phyloP scores from a whole-genome alignment of 2,113 vertebrate genomes.

The Ibidorhyncha struthersii region DNA sequence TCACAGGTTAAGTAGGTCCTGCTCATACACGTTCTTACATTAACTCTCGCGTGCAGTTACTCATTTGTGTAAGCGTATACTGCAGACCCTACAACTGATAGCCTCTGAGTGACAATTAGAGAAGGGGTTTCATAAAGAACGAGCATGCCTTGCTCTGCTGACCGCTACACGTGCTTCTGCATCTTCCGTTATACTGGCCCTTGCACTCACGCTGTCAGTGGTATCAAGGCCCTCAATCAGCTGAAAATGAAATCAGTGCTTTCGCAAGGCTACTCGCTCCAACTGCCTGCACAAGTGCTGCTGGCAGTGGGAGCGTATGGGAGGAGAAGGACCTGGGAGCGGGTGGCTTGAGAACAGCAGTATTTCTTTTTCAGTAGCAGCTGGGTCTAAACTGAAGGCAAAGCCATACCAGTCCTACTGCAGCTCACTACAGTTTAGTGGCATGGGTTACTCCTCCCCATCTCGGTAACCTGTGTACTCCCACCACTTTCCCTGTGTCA shows the following conservation, averaged over 20 bases:
- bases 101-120: not conserved
- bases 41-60: not conserved
- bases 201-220: not conserved
- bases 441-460: not conserved
- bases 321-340: not conserved
- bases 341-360: not conserved
- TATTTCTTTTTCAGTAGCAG: not conserved
- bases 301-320: rapidly evolving
- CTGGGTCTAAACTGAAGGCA: not conserved
- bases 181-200: no score
- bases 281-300: not conserved
- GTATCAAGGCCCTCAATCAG: not conserved
- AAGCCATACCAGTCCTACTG: not conserved
- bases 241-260: not conserved
- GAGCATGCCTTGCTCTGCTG: not conserved
- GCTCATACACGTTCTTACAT: rapidly evolving
- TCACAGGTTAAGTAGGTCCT: not conserved
- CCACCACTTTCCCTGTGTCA: not conserved
- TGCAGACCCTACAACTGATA: not conserved
- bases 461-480: not conserved
- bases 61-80: not conserved
- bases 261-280: not conserved
- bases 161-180: not conserved
- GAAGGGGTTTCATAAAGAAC: not conserved
- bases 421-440: not conserved